Base-by-base conservation (phyloP, 1,140 invertebrate species). In the Diabrotica virgifera region DNA sequence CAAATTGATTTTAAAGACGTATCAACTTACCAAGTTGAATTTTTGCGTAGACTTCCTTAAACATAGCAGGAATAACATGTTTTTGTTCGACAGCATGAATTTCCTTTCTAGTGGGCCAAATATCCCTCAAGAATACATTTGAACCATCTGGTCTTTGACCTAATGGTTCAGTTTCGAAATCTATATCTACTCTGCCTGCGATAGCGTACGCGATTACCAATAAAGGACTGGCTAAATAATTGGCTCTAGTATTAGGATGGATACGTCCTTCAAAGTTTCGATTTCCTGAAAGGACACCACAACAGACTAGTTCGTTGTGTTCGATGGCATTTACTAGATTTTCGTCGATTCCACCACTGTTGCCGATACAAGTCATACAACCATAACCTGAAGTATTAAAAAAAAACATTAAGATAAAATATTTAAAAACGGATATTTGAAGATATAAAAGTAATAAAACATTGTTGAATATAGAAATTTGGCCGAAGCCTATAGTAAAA, bases 321-420 rank as follows among this genome's bases (percentile, higher is more conserved):
- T 99, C 96, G 72, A 99, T 98, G 2, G 93, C 94, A 74, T 95
- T 92, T 0, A 89, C 89, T 35, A 99, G 91, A 67, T 90, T 85
- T 64, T 97, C 95, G 61, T 94, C 91, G 6, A 99, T 85, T 0
- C 95, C 95, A 9, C 97, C 97, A 55, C 91, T 94, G 80, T 99
- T 99, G 7, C 97, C 97, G 70, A 99, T 99, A 80, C 97, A 99
- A 0, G 96, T 99, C 96, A 98, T 98, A 81, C 97, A 99, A 2
- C 97, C 90, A 76, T 96, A 98, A n/a, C 96, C 96, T 58, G n/a
- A 55, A 55, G 24, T 13, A 55, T 5, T 6, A 46, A 10, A 6
- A 24, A 24, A 24, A 24, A 2, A 1, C 1, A 4, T 24, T 4
- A 24, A 24, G 24, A 24, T 24, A 24, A 24, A 24, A 24, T 24